Evolutionary conservation across 2,113 vertebrate species (phyloP).

Genomic region (Micronycteris hirsuta): DNA sequence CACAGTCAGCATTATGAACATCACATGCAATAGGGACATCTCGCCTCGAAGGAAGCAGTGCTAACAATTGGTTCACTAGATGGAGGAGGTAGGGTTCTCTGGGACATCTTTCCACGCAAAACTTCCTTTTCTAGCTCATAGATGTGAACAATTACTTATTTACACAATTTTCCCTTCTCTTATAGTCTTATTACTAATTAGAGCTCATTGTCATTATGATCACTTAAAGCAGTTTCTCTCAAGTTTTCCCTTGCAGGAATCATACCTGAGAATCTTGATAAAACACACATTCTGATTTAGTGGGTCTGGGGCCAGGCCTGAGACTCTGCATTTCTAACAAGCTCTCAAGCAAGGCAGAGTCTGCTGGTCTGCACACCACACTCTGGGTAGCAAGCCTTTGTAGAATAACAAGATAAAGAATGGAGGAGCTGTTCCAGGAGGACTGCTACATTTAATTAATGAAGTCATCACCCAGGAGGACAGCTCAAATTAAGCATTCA

Average conservation of each 20-base stretch:
- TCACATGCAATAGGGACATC: background rate
- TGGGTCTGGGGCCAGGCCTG: background rate
- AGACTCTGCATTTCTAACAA: background rate
- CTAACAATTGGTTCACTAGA: background rate
- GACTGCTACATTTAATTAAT: background rate
- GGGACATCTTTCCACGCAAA: background rate
- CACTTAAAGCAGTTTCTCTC: background rate
- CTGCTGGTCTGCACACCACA: background rate
- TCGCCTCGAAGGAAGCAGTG: background rate
- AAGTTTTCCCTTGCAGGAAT: background rate
- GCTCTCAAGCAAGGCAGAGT: background rate
- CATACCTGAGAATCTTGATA: background rate
- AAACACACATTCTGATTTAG: background rate
- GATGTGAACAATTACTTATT: background rate
- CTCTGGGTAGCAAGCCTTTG: background rate
- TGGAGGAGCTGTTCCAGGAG: background rate
- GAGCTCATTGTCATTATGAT: background rate
- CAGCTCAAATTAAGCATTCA: background rate
- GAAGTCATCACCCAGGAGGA: background rate
- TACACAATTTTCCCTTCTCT: background rate
- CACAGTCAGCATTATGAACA: background rate
- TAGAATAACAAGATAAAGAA: background rate
- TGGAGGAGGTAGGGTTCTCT: background rate
- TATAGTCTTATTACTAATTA: background rate
- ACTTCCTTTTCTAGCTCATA: background rate